phyloP scores from a whole-genome alignment of 2,113 vertebrate genomes.

The Centropus unirufus region DNA sequence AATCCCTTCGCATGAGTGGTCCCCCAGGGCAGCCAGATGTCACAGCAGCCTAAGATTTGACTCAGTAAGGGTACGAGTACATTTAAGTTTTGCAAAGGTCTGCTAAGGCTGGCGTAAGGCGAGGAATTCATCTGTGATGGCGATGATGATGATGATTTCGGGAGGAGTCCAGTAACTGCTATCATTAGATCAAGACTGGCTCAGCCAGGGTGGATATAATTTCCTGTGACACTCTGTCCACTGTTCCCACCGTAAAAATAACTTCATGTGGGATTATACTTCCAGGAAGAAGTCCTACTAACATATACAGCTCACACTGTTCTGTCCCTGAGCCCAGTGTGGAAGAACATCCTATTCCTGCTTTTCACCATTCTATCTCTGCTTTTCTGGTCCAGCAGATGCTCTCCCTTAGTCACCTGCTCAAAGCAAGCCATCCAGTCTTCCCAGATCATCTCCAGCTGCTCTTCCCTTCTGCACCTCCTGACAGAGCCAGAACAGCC shows the following conservation, averaged over 20 bases:
- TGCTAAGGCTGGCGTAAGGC: not conserved
- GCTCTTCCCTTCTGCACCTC: not conserved
- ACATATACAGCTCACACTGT: not conserved
- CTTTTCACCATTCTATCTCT: not conserved
- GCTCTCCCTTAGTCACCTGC: not conserved
- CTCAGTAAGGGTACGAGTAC: not conserved
- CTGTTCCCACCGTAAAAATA: constrained; percentile 46
- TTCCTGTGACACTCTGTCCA: not conserved
- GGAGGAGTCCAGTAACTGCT: not conserved
- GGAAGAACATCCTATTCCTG: not conserved
- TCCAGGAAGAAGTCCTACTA: not conserved
- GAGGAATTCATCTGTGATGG: not conserved
- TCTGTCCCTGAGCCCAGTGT: not conserved
- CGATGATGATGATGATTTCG: not conserved
- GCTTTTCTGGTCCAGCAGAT: not conserved
- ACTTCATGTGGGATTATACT: not conserved
- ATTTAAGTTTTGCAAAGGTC: not conserved
- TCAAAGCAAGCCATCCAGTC: not conserved
- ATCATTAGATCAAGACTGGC: not conserved
- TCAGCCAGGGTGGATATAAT: not conserved
- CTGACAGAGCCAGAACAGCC: not conserved
- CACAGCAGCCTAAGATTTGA: not conserved
- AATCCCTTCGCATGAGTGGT: not conserved
- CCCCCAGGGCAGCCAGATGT: not conserved
- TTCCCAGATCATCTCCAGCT: not conserved